Percentiles rank a stretch among this genome's conserved stretches.
phyloP scores from a whole-genome alignment of 2,113 vertebrate genomes.

The Brevimyrus niger region DNA sequence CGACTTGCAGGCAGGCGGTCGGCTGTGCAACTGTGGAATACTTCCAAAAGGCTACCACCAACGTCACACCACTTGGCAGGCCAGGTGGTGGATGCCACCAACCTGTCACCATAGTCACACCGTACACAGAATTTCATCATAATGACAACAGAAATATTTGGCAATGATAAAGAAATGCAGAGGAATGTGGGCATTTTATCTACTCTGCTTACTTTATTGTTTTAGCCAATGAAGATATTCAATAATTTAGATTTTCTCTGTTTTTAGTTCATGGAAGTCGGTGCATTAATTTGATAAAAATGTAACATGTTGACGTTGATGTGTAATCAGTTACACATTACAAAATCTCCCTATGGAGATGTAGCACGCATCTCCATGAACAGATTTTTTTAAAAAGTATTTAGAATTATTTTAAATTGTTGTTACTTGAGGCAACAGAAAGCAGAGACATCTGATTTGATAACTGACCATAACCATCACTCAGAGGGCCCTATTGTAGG shows the following conservation, averaged over 20 bases:
- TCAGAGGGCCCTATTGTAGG: neutral
- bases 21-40: neutral
- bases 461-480: neutral
- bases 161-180: neutral
- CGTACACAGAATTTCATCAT: neutral
- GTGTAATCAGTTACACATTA: neutral
- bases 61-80: constrained; percentile 1
- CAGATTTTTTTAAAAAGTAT: neutral
- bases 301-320: neutral
- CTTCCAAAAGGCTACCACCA: neutral
- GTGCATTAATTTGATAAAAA: neutral
- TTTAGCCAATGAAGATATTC: neutral
- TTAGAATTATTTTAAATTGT: neutral
- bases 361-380: neutral
- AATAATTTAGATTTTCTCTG: neutral
- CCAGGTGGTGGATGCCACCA: neutral
- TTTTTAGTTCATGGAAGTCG: neutral
- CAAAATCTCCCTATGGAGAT: neutral
- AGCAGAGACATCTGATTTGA: neutral
- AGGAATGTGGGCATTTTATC: neutral
- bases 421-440: neutral
- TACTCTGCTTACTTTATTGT: neutral
- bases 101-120: neutral
- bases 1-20: neutral
- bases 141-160: constrained; percentile 1